These are phyloP conservation scores for Diachrysia chrysitis DNA, from an alignment of 2,888 invertebrate genomes.

Conservation along the genomic window DNA sequence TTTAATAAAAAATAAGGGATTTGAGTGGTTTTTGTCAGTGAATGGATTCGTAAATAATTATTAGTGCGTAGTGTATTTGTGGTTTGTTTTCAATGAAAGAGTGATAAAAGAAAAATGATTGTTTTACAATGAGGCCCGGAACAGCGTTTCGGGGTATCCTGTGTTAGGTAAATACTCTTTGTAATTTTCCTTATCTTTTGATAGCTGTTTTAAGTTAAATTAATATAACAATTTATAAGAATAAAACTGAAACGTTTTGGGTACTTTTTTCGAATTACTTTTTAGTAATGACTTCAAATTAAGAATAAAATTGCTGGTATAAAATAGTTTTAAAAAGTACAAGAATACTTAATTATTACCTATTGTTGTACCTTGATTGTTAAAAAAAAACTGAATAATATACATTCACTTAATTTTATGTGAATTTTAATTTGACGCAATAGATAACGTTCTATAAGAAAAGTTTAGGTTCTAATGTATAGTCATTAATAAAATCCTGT, in stretches of 20 bases:
- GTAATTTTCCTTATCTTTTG: constrained; percentile 21
- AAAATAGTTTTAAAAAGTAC: too few species aligned
- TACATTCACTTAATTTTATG: too few species aligned
- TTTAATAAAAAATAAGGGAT: constrained; percentile 32
- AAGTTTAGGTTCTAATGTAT: too few species aligned
- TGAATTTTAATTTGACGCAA: too few species aligned
- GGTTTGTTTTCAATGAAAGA: constrained; percentile 53
- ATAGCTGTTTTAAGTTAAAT: constrained; percentile 9
- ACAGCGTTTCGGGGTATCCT: constrained; percentile 66
- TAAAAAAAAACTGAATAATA: too few species aligned
- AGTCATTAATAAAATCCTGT: too few species aligned
- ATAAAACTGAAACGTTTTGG: neutral
- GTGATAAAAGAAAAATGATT: constrained; percentile 61
- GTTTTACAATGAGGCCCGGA: constrained; percentile 58
- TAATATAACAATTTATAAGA: neutral
- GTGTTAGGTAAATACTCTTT: constrained; percentile 72
- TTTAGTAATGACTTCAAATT: too few species aligned
- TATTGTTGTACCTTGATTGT: too few species aligned
- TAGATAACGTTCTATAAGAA: too few species aligned
- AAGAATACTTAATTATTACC: too few species aligned
- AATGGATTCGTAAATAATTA: constrained; percentile 43
- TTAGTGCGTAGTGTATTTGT: constrained; percentile 57
- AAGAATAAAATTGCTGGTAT: too few species aligned
- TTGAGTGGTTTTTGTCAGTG: constrained; percentile 47
- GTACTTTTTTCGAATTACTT: too few species aligned